Base-by-base conservation (phyloP, 2,888 invertebrate genomes). In the Pemphredon lugubris region DNA sequence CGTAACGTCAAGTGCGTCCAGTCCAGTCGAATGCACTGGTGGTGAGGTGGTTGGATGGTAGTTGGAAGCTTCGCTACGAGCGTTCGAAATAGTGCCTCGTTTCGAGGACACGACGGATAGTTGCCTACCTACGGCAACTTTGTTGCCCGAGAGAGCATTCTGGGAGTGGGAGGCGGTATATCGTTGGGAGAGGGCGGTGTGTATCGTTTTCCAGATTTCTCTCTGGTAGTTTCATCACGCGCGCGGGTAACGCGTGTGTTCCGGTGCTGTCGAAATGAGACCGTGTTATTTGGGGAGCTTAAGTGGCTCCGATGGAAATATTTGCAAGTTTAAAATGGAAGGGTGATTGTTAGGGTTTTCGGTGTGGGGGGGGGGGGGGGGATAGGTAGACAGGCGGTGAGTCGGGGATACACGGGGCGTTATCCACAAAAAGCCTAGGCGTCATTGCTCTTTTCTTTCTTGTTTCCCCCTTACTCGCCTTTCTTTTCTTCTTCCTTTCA, bases 1-100 rank as follows among this genome's bases (percentile, higher is more conserved):
- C n/a, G 42, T 16, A 54, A 7, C 55, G 26, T 55, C 55, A 44
- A 55, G 44, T 44, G 55, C 42, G 37, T 32, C 55, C 42, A 21
- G 51, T 30, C 6, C 18, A 45, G 13, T 34, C 11, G 34, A 34
- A 7, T n/a, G n/a, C 11, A 3, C 11, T n/a, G n/a, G n/a, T 34
- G 3, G 3, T 34, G n/a, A 4, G 1, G 26, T 26, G 26, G 26
- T 3, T 26, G 7, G 26, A 26, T 26, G 26, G 7, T 26, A 7
- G 3, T 26, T 26, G 26, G 26, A 7, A 26, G 7, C 26, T n/a
- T n/a, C 26, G 26, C 26, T 26, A 7, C 26, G n/a, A 26, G 4
- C 3, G 7, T 26, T 26, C 7, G 26, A 34, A 34, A 34, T 11
- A 2, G 34, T 34, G 34, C n/a, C 34, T 11, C n/a, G 34, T 34